phyloP scores from a whole-genome alignment of 2,797 vertebrate genomes.

The Chelon auratus region DNA sequence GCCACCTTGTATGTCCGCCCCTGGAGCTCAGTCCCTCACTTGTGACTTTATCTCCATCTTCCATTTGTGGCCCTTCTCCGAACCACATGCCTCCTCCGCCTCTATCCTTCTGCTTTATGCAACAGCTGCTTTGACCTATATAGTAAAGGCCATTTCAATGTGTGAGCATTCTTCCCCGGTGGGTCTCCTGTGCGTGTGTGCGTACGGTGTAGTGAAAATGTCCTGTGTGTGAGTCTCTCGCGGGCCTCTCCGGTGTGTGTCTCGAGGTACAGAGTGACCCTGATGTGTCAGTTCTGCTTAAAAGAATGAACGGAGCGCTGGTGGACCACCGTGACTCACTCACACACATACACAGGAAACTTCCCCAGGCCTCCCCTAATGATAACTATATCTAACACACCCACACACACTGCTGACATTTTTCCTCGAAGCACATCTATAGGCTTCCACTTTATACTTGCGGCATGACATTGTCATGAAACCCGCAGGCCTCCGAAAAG shows the following conservation, averaged over 20 bases:
- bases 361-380: conserved; percentile 45
- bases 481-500: conserved; percentile 37
- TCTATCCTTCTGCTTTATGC: conserved; percentile 46
- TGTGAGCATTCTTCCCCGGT: conserved; percentile 16
- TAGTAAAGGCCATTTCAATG: conserved; percentile 63
- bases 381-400: conserved; percentile 44
- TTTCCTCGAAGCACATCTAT: conserved; percentile 63
- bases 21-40: conserved; percentile 18
- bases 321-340: conserved; percentile 72
- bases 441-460: conserved; percentile 48
- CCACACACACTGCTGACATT: conserved; percentile 52
- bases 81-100: conserved; percentile 14
- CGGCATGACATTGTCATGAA: conserved; percentile 44
- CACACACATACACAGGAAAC: conserved; percentile 29
- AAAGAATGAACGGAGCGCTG: conserved; percentile 59
- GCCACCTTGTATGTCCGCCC: not conserved
- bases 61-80: conserved; percentile 16
- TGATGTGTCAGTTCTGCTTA: conserved; percentile 80
- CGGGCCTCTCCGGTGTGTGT: conserved; percentile 66
- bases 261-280: conserved; percentile 77
- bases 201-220: conserved; percentile 57
- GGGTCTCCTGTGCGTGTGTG: conserved; percentile 46
- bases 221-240: conserved; percentile 48
- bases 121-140: conserved; percentile 67
- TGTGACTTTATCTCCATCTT: conserved; percentile 36